A percentile compares a stretch with the other conserved stretches of the same genome.
Evolutionary conservation across 2,113 vertebrate genomes (phyloP).

Genomic region (Equus quagga): DNA sequence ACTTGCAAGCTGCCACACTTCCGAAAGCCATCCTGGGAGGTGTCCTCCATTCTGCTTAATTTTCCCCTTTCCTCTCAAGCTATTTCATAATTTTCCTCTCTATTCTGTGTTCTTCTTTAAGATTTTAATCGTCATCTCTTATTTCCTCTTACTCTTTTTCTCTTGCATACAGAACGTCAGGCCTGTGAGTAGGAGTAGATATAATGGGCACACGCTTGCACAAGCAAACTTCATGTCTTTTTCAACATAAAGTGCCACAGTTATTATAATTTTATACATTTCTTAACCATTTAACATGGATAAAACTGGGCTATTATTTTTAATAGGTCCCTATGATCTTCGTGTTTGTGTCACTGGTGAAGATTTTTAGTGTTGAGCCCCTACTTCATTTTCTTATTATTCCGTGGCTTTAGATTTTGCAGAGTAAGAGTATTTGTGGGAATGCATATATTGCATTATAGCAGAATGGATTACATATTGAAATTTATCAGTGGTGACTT

Average conservation of each 20-base stretch:
- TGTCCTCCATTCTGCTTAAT: neutral
- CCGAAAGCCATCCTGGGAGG: neutral
- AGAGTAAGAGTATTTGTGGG: neutral
- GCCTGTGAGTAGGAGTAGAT: neutral
- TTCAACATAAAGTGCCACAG: neutral
- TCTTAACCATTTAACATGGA: neutral
- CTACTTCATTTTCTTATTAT: neutral
- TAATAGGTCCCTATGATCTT: neutral
- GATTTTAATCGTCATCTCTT: neutral
- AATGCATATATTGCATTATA: neutral
- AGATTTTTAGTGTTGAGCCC: neutral
- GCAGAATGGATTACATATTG: neutral
- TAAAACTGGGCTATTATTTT: neutral
- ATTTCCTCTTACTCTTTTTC: neutral
- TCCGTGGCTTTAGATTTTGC: neutral
- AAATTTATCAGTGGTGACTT: constrained; percentile 60
- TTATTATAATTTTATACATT: neutral
- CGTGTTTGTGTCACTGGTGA: neutral
- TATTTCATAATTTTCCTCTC: neutral
- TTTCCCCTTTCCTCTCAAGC: neutral
- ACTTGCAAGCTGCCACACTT: neutral
- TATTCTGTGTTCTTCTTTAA: neutral
- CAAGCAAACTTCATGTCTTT: neutral
- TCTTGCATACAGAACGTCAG: neutral
- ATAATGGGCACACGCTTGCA: neutral